Percentiles rank a stretch among this genome's conserved stretches.
Conservation (phyloP, 2,888 invertebrate species). For the Torymus auratus region DNA sequence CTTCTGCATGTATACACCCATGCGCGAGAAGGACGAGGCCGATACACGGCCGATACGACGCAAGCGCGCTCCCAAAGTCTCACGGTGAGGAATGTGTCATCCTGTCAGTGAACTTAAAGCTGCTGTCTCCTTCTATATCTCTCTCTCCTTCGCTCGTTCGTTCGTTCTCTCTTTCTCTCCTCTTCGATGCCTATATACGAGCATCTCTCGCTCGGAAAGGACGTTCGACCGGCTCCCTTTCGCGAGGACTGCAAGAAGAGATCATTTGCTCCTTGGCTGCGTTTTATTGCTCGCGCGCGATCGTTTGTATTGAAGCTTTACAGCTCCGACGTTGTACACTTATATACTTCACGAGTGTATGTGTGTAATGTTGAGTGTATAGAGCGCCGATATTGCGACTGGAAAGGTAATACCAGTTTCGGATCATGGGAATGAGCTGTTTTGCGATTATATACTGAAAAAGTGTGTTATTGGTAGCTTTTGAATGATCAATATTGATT, state of each 20-base stretch:
- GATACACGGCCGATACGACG: constrained; percentile 56
- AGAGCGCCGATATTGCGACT: constrained; percentile 39
- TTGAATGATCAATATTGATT: too few species aligned
- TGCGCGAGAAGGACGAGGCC: neutral
- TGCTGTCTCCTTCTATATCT: constrained; percentile 46
- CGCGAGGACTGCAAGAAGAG: neutral
- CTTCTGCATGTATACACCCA: constrained; percentile 58
- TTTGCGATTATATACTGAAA: too few species aligned
- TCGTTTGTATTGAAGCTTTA: constrained; percentile 12
- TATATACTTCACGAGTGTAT: neutral
- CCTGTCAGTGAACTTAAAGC: constrained; percentile 73
- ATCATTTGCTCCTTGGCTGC: constrained; percentile 18
- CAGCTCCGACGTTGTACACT: neutral
- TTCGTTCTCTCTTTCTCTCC: constrained; percentile 6
- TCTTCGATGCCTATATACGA: constrained; percentile 20
- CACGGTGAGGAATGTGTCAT: constrained; percentile 75
- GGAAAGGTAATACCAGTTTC: neutral
- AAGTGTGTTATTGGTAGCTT: too few species aligned
- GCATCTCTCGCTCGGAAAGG: constrained; percentile 2
- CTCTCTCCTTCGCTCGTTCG: neutral
- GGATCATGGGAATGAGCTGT: too few species aligned
- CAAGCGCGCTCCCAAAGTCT: constrained; percentile 70
- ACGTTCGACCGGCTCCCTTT: constrained; percentile 32
- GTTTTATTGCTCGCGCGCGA: constrained; percentile 30
- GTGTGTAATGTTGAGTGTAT: neutral